These are phyloP conservation scores for Myotis vivesi DNA, from an alignment of 2,797 vertebrate genomes.

Conservation along the genomic window DNA sequence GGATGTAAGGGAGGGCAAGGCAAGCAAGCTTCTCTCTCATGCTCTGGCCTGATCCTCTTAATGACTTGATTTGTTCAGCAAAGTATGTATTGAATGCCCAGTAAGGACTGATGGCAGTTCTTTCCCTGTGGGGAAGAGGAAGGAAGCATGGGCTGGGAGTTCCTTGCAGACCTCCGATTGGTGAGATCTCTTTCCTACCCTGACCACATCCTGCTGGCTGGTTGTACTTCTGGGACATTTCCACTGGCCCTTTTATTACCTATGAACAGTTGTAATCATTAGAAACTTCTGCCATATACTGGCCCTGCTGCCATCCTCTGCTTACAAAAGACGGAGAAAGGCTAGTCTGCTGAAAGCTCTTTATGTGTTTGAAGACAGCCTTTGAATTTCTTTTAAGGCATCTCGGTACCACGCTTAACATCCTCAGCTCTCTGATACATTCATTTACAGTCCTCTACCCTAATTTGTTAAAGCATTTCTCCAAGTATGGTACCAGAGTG, in stretches of 20 bases:
- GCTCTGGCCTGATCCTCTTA: not conserved
- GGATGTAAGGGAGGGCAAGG: not conserved
- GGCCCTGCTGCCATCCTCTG: not conserved
- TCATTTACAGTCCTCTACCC: not conserved
- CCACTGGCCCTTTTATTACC: not conserved
- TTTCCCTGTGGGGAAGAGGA: not conserved
- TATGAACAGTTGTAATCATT: not conserved
- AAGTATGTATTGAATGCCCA: not conserved
- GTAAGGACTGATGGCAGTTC: not conserved
- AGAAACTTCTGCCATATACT: not conserved
- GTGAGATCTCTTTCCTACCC: not conserved
- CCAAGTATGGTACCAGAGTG: not conserved
- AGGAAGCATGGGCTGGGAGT: not conserved
- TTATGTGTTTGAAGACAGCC: not conserved
- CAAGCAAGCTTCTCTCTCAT: not conserved
- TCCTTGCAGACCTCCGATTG: not conserved
- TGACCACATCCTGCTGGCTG: not conserved
- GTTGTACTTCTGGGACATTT: not conserved
- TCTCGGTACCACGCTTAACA: not conserved
- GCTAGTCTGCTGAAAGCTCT: not conserved
- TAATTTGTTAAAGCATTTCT: not conserved
- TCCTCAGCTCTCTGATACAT: not conserved
- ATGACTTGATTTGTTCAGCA: not conserved
- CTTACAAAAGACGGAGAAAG: not conserved
- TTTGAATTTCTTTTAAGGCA: slow-evolving; percentile 23